Conservation (phyloP, 2,113 vertebrate genomes). For the Coptodon bakossiorum region DNA sequence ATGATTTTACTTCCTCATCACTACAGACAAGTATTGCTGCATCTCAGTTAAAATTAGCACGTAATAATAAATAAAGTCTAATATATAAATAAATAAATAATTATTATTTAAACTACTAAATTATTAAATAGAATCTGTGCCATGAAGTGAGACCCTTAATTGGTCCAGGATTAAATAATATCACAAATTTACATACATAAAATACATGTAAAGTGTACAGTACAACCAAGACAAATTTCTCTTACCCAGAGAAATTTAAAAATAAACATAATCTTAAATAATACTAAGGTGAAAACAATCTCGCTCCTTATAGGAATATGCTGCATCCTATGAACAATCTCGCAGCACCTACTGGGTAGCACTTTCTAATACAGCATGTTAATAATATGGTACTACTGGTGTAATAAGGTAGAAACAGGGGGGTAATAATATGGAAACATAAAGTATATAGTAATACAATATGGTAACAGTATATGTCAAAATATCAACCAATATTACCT, state of each 20-base stretch:
- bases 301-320: neutral
- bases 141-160: neutral
- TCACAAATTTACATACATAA: neutral
- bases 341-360: neutral
- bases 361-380: neutral
- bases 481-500: neutral
- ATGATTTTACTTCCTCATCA: neutral
- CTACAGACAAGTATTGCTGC: neutral
- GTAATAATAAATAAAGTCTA: neutral
- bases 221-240: neutral
- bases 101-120: neutral
- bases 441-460: neutral
- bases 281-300: neutral
- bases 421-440: neutral
- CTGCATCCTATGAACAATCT: neutral
- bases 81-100: neutral
- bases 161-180: neutral
- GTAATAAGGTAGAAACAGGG: neutral
- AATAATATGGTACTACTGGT: neutral
- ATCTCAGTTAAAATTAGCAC: neutral
- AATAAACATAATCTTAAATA: neutral
- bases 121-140: neutral
- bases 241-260: neutral
- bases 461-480: neutral
- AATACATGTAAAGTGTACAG: neutral